Base-by-base conservation (phyloP, 2,888 invertebrate species). In the Calliphora vomitoria region DNA sequence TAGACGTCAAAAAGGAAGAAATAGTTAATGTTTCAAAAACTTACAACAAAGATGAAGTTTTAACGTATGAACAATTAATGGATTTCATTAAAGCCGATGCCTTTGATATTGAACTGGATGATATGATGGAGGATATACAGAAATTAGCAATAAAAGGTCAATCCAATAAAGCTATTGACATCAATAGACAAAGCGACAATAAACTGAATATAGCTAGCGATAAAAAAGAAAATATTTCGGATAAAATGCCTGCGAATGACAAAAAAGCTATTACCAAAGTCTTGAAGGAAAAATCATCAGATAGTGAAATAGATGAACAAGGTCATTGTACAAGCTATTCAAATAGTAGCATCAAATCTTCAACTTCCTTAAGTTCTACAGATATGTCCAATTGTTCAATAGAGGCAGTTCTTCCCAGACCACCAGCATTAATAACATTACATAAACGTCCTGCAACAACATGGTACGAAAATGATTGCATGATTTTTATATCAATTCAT, bases 401-500 rank as follows among this genome's bases (percentile, higher is more conserved):
- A 4, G 66, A 66, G 4, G 6, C 35, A 35, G 55, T 15, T 10
- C 4, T 18, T 44, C 60, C 8, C 58, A 38, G 0, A n/a, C 76
- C 76, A 25, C 90, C 90, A 5, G 55, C 86, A 6, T 69, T 91
- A 5, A 90, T 80, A 64, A 47, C 87, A 3, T 84, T 90, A 13
- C 74, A 90, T 74, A 90, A 91, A 86, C 89, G 89, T 13, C 92
- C 92, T 15, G 66, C 76, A 13, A 90, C 91, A 53, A 88, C 87
- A 31, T 92, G 92, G 92, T 90, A 91, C 55, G 90, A 92, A 81
- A 90, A 91, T 15, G 90, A 91, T 86, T 90, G 86, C 47, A 79
- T 91, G 55, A 90, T 92, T 41, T 90, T 86, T 85, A 47, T 92
- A 38, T 88, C 89, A 8, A 91, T 91, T 47, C 53, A 85, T 83